phyloP scores from a whole-genome alignment of 37 sponge, comb jelly and placozoan species.

The Petrosia ficiformis region DNA sequence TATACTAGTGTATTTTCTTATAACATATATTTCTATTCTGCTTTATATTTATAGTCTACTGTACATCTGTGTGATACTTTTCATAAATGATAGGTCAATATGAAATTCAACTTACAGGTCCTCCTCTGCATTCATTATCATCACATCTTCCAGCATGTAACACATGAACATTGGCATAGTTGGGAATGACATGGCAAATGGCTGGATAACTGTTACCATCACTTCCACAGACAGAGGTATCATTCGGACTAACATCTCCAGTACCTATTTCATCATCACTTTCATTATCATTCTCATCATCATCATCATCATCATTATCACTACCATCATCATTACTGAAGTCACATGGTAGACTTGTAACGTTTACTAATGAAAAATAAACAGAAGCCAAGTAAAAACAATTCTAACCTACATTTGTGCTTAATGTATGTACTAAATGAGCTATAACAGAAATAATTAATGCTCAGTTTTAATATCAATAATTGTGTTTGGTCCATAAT shows the following conservation, averaged over 20 bases:
- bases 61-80: background rate
- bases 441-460: no score
- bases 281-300: background rate
- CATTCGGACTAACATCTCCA: background rate
- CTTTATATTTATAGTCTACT: background rate
- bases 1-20: no score
- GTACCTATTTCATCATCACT: background rate
- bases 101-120: conserved; percentile 12
- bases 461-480: no score
- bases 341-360: background rate
- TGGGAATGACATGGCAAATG: conserved; percentile 32
- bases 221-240: conserved; percentile 26
- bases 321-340: background rate
- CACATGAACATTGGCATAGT: conserved; percentile 20
- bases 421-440: no score
- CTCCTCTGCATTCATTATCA: conserved; percentile 18
- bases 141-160: conserved; percentile 29
- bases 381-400: background rate
- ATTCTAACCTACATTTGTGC: background rate
- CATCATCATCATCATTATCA: background rate
- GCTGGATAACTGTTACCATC: conserved; percentile 39
- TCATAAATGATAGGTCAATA: background rate
- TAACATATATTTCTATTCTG: no score
- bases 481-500: no score
- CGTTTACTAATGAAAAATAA: background rate